Evolutionary conservation across 2,888 invertebrate genomes (phyloP), one percentile per base, ranked within the genome.

Genomic region (Hypercompe scribonia): DNA sequence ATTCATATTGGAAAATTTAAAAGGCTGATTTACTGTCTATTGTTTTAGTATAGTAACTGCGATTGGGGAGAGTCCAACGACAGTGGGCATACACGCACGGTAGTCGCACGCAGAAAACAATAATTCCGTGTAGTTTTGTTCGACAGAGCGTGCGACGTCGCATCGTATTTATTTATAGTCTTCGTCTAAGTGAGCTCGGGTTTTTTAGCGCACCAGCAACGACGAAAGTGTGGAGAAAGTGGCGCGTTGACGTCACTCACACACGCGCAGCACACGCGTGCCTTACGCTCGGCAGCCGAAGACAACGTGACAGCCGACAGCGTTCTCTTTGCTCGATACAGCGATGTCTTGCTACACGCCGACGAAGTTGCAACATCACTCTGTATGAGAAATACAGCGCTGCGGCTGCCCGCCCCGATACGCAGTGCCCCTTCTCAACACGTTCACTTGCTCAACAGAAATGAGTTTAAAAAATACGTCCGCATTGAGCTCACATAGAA

Each of bases 191-290:
- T 89, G 90, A 90, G 91, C 89, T 90, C 83, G 77, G 39, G 90
- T 94, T 94, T 95, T 95, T 95, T 95, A 95, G 95, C 93, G 91
- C 94, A 90, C 89, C 88, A 91, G 88, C 93, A 90, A 88, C 95
- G 94, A 95, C 95, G 95, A 95, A 95, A 95, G 95, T 95, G 93
- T 92, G 92, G 95, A 94, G 95, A 95, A 95, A 95, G 95, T 95
- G 95, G 93, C 94, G 88, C 90, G 93, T 93, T 93, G 93, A 95
- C 95, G 95, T 95, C 94, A 95, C 94, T 76, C 95, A 94, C 94
- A 94, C 95, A 93, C 93, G 91, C 93, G 91, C 91, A 90, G 78
- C 86, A 84, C 88, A 90, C 90, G 92, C 92, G 91, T 90, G 89
- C 88, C 81, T 78, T 83, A 85, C 88, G 84, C 81, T 78, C 83